A percentile compares a stretch with the other conserved stretches of the same genome.
These are phyloP conservation scores for Stichopus horrens DNA, from an alignment of 53 echinoderm and acorn worm species.

Conservation along the genomic window DNA sequence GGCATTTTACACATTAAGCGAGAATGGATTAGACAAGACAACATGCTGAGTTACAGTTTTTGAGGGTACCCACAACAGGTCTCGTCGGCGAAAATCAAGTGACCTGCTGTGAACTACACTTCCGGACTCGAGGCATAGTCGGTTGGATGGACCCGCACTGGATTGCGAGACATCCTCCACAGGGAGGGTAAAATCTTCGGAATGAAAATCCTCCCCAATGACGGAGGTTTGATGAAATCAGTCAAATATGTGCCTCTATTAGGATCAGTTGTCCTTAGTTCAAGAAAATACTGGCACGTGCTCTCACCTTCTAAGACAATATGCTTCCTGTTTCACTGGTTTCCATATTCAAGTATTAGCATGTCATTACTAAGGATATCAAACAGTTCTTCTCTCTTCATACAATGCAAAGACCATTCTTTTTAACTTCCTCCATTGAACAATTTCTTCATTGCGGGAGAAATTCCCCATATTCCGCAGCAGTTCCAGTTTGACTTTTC, in stretches of 20 bases:
- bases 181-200: no score
- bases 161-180: no score
- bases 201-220: no score
- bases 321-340: conserved; percentile 58
- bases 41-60: no score
- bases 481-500: conserved; percentile 55
- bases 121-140: no score
- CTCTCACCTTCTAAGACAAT: conserved; percentile 64
- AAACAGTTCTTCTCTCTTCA: conserved; percentile 59
- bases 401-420: conserved; percentile 54
- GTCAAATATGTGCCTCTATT: not conserved
- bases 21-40: no score
- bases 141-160: no score
- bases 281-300: conserved; percentile 34
- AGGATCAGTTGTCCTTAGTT: conserved; percentile 2
- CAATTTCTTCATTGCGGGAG: conserved; percentile 59
- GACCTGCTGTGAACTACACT: no score
- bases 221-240: conserved; percentile 17
- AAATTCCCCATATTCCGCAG: conserved; percentile 63
- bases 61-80: no score
- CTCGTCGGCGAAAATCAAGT: no score
- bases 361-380: conserved; percentile 59
- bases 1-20: no score
- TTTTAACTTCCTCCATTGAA: conserved; percentile 41
- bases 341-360: conserved; percentile 57